Conservation (phyloP, 2,888 invertebrate genomes). For the Girardia tigrina region DNA sequence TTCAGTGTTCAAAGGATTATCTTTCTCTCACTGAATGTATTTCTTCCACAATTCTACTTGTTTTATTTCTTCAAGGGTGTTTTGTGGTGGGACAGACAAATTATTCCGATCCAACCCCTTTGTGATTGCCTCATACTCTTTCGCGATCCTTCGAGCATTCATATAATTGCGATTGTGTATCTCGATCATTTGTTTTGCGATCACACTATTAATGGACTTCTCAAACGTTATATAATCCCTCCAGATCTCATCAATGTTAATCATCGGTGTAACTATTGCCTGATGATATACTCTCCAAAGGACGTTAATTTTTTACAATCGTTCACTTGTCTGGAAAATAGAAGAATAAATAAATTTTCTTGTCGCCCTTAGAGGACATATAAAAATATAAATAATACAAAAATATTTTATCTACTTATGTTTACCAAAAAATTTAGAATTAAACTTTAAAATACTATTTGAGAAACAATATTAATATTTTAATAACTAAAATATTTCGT, state of each 20-base stretch:
- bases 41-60: slow-evolving; percentile 98
- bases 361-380: too few species aligned
- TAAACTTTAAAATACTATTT: too few species aligned
- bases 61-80: slow-evolving; percentile 71
- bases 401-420: too few species aligned
- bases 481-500: too few species aligned
- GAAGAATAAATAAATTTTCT: too few species aligned
- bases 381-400: too few species aligned
- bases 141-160: slow-evolving; percentile 86
- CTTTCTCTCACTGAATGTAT: too few species aligned
- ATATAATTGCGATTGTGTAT: slow-evolving; percentile 90
- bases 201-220: slow-evolving; percentile 65
- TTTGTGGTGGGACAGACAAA: slow-evolving; percentile 84
- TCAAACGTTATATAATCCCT: slow-evolving; percentile 95
- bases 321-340: too few species aligned
- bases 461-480: too few species aligned
- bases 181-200: slow-evolving; percentile 87
- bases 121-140: slow-evolving; percentile 80
- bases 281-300: slow-evolving; percentile 90
- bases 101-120: slow-evolving; percentile 83
- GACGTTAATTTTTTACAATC: slow-evolving; percentile 93
- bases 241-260: slow-evolving; percentile 78
- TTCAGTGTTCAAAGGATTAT: too few species aligned
- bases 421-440: too few species aligned
- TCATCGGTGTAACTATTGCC: slow-evolving; percentile 86